Percentiles rank a stretch among this genome's conserved stretches.
These are phyloP conservation scores for Papilio elwesi DNA, from an alignment of 2,888 invertebrate species.

Conservation along the genomic window DNA sequence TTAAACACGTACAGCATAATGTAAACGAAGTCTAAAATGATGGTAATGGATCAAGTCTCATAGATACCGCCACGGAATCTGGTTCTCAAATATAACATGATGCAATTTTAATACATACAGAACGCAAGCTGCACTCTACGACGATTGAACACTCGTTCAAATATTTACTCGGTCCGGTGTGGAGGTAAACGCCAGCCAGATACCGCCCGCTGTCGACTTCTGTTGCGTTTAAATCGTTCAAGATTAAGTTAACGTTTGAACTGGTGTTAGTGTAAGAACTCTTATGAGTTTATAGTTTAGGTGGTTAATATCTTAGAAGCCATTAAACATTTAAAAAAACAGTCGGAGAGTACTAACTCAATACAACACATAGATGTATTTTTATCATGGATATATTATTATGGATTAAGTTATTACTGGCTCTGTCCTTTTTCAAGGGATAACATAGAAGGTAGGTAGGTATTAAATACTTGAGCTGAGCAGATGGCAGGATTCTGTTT, in stretches of 20 bases:
- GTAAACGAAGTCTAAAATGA: background rate
- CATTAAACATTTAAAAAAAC: no score
- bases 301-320: background rate
- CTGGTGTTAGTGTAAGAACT: background rate
- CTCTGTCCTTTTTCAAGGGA: no score
- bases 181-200: conserved; percentile 16
- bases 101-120: conserved; percentile 22
- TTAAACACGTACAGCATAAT: background rate
- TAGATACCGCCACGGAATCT: conserved; percentile 12
- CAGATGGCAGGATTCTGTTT: no score
- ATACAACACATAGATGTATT: no score
- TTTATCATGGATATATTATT: no score
- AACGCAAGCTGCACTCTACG: conserved; percentile 23
- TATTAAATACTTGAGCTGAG: no score
- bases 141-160: conserved; percentile 23
- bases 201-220: conserved; percentile 1
- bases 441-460: no score
- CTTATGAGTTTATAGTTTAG: background rate
- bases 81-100: conserved; percentile 32
- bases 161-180: conserved; percentile 29
- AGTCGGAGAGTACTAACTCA: no score
- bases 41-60: conserved; percentile 9
- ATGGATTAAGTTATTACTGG: no score
- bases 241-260: conserved; percentile 12
- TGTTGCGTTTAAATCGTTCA: conserved; percentile 13